Conservation (phyloP, 2,113 vertebrate species). For the Xenopus borealis region DNA sequence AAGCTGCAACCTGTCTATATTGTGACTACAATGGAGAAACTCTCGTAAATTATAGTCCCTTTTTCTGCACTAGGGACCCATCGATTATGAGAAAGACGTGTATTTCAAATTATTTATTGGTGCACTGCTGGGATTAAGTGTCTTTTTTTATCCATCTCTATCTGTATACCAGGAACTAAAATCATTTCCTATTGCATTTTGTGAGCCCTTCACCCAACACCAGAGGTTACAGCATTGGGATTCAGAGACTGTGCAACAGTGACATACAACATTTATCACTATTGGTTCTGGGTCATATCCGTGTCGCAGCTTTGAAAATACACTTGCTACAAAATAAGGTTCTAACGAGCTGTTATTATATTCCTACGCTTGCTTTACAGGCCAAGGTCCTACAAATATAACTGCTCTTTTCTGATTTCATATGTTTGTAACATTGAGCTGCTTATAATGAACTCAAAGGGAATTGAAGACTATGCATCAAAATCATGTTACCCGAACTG, state of each 20-base stretch:
- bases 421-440: not conserved
- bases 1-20: slow-evolving; percentile 35
- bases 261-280: slow-evolving; percentile 19
- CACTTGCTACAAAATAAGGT: slow-evolving; percentile 7
- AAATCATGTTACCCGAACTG: too few relatives aligned
- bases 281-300: not conserved
- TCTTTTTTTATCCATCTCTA: slow-evolving; percentile 27
- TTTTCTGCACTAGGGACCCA: slow-evolving; percentile 33
- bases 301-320: not conserved
- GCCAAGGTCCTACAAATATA: not conserved
- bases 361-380: slow-evolving; percentile 3
- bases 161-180: slow-evolving; percentile 23
- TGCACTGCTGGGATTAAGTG: slow-evolving; percentile 29
- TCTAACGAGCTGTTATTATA: slow-evolving; percentile 16
- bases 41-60: slow-evolving; percentile 35
- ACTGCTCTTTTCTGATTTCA: not conserved
- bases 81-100: slow-evolving; percentile 30
- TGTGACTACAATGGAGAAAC: slow-evolving; percentile 36
- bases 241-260: slow-evolving; percentile 20
- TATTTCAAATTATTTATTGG: slow-evolving; percentile 40
- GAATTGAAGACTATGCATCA: too few relatives aligned
- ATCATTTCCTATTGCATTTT: slow-evolving; percentile 19
- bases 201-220: slow-evolving; percentile 5
- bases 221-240: slow-evolving; percentile 22
- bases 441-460: too few relatives aligned